phyloP scores from a whole-genome alignment of 2,888 invertebrate genomes.

The Stenodera caucasica region DNA sequence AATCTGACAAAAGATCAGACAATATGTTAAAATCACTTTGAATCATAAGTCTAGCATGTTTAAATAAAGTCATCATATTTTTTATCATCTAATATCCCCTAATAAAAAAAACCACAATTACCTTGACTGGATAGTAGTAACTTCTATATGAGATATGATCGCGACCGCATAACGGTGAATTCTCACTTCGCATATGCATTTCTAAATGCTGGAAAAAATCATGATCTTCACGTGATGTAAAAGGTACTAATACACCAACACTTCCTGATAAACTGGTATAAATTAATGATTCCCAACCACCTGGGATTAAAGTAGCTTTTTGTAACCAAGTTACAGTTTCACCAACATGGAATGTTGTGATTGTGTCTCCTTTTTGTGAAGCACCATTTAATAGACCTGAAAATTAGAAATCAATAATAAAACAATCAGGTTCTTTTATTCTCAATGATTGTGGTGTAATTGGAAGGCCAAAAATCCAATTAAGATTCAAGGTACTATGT shows the following conservation, averaged over 20 bases:
- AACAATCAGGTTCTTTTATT: not conserved
- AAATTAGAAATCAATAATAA: not conserved
- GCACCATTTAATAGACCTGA: slow-evolving; percentile 92
- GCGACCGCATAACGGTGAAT: slow-evolving; percentile 93
- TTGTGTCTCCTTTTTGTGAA: slow-evolving; percentile 94
- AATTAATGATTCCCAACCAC: slow-evolving; percentile 94
- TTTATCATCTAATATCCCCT: not conserved
- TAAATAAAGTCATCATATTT: slow-evolving; percentile 31
- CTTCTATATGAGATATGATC: slow-evolving; percentile 97
- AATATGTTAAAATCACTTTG: slow-evolving; percentile 15
- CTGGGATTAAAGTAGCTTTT: slow-evolving; percentile 89
- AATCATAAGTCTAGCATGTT: slow-evolving; percentile 53
- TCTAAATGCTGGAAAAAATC: slow-evolving; percentile 99
- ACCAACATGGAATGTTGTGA: slow-evolving; percentile 93
- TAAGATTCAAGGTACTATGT: slow-evolving; percentile 25
- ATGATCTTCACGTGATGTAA: slow-evolving; percentile 95
- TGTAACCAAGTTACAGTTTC: slow-evolving; percentile 96
- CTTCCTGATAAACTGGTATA: slow-evolving; percentile 96
- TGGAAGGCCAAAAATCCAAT: slow-evolving; percentile 22
- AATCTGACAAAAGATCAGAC: no score
- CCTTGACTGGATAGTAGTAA: slow-evolving; percentile 96
- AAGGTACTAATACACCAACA: slow-evolving; percentile 90
- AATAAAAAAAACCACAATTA: slow-evolving; percentile 49
- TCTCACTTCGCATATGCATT: slow-evolving; percentile 99
- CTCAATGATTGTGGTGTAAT: slow-evolving; percentile 15